A percentile compares a stretch with the other conserved stretches of the same genome.
phyloP scores from a whole-genome alignment of 2,113 vertebrate genomes.

The Salvelinus namaycush region DNA sequence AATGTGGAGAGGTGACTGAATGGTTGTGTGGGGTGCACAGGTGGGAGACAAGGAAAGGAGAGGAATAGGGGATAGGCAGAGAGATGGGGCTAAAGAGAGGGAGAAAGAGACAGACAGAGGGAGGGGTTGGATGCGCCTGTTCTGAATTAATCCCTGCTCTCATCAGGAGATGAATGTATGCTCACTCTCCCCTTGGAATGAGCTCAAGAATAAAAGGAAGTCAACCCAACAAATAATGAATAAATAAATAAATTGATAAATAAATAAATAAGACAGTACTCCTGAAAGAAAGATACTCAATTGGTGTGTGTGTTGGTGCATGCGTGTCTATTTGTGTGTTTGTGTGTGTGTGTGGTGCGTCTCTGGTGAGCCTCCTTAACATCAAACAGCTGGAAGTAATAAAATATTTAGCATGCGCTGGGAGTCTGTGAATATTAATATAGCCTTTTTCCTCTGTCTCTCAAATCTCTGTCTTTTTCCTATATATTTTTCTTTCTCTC shows the following conservation, averaged over 20 bases:
- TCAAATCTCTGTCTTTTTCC: slow-evolving; percentile 9
- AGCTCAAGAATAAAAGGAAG: slow-evolving; percentile 24
- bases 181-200: slow-evolving; percentile 31
- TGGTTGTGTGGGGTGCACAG: too few relatives aligned
- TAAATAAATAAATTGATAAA: too few relatives aligned
- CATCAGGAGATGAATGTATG: not conserved
- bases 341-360: slow-evolving; percentile 23
- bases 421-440: slow-evolving; percentile 81
- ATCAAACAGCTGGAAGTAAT: slow-evolving; percentile 84
- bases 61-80: not conserved
- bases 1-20: too few relatives aligned
- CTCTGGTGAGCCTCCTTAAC: slow-evolving; percentile 80
- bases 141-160: too few relatives aligned
- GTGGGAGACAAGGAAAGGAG: slow-evolving; percentile 3
- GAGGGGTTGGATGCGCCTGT: slow-evolving; percentile 12
- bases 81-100: slow-evolving; percentile 10
- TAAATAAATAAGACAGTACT: too few relatives aligned
- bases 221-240: too few relatives aligned
- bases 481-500: slow-evolving; percentile 3
- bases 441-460: slow-evolving; percentile 58
- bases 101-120: slow-evolving; percentile 25
- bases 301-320: slow-evolving; percentile 2
- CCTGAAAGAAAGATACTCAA: too few relatives aligned
- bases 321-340: not conserved
- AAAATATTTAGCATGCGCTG: slow-evolving; percentile 82